phyloP scores from a whole-genome alignment of 2,797 vertebrate genomes.

The Enteromius treurensis region DNA sequence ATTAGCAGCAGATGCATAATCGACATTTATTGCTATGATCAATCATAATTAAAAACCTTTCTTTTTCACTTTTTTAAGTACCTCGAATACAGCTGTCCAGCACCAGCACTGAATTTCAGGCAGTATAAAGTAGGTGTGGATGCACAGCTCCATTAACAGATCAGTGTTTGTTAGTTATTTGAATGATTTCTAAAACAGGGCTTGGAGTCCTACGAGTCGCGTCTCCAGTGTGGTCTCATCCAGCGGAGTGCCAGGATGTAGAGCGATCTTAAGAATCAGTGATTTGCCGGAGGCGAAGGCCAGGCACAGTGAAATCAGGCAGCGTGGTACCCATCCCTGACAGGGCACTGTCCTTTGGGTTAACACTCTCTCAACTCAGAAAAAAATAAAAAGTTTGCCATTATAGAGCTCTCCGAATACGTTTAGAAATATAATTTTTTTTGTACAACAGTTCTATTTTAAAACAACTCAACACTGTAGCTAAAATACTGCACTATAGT shows the following conservation, averaged over 20 bases:
- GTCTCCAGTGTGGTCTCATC: constrained; percentile 24
- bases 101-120: constrained; percentile 67
- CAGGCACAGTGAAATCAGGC: constrained; percentile 82
- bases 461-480: constrained; percentile 70
- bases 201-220: constrained; percentile 35
- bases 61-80: neutral
- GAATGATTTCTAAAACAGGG: constrained; percentile 49
- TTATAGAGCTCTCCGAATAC: constrained; percentile 66
- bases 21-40: constrained; percentile 83
- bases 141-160: constrained; percentile 46
- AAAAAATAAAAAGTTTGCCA: constrained; percentile 62
- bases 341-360: constrained; percentile 69
- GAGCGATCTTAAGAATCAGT: constrained; percentile 27
- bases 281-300: constrained; percentile 14
- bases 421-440: constrained; percentile 70
- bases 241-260: constrained; percentile 55
- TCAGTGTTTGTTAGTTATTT: constrained; percentile 57
- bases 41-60: constrained; percentile 66
- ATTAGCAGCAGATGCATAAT: constrained; percentile 81
- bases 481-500: constrained; percentile 80
- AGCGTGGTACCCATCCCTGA: constrained; percentile 66
- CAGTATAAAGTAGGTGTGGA: constrained; percentile 62
- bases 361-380: constrained; percentile 65
- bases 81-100: neutral
- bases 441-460: constrained; percentile 69